These are phyloP conservation scores for Neostethus bicornis DNA, from an alignment of 2,797 vertebrate species.

Conservation along the genomic window DNA sequence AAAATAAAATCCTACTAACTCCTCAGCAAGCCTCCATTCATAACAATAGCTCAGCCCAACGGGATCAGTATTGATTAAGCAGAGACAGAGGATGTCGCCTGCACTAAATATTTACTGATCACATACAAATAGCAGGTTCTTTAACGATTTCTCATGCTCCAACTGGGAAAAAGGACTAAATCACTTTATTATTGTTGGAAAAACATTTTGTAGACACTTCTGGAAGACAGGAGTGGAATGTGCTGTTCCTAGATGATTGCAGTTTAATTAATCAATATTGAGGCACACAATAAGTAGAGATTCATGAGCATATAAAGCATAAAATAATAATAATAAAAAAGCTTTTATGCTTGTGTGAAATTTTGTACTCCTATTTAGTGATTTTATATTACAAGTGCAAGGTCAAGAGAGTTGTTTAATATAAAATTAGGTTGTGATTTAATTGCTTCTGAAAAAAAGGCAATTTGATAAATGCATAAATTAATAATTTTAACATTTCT, in stretches of 20 bases:
- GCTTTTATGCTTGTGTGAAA: conserved; percentile 43
- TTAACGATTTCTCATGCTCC: conserved; percentile 89
- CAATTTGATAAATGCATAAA: not conserved
- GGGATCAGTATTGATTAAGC: conserved; percentile 90
- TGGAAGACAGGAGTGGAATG: conserved; percentile 84
- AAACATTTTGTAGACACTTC: conserved; percentile 89
- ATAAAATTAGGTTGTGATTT: not conserved
- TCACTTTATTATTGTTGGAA: conserved; percentile 95
- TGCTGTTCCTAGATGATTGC: conserved; percentile 89
- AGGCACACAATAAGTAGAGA: conserved; percentile 77
- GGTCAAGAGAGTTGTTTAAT: not conserved
- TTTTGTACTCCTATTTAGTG: conserved; percentile 12
- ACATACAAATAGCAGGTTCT: conserved; percentile 91
- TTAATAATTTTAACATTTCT: not conserved
- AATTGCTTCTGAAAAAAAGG: not conserved
- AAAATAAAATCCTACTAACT: conserved; percentile 64
- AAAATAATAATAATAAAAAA: conserved; percentile 11
- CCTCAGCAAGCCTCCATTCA: conserved; percentile 76
- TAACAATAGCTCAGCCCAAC: conserved; percentile 85
- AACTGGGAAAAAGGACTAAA: conserved; percentile 87
- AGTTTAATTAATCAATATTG: conserved; percentile 91
- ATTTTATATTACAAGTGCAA: not conserved
- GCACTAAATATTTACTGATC: conserved; percentile 99
- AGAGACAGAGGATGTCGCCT: conserved; percentile 89
- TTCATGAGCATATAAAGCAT: conserved; percentile 51